These are phyloP conservation scores for Himalopsyche kuldschensis DNA, from an alignment of 2,888 invertebrate genomes.

Conservation along the genomic window DNA sequence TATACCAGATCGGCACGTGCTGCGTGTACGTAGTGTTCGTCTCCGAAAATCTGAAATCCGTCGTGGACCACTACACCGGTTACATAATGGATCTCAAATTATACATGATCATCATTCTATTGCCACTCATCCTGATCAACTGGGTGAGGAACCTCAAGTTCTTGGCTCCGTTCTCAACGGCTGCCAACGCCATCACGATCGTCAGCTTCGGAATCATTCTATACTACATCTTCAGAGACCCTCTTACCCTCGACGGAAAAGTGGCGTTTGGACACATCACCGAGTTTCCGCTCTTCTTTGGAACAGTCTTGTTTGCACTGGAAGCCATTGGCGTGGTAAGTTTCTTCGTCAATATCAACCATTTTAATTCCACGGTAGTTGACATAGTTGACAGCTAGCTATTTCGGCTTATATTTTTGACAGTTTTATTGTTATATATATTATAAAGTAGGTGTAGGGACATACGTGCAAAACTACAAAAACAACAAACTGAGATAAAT, in stretches of 20 bases:
- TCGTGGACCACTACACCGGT: slow-evolving; percentile 70
- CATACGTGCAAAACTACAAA: too few species aligned
- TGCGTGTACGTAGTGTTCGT: slow-evolving; percentile 97
- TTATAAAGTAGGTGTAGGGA: too few species aligned
- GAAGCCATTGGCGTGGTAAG: slow-evolving; percentile 92
- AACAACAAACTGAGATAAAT: too few species aligned
- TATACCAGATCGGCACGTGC: slow-evolving; percentile 94
- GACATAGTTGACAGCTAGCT: too few species aligned
- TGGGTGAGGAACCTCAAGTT: slow-evolving; percentile 83
- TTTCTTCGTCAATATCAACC: slow-evolving; percentile 38
- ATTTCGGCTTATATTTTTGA: too few species aligned
- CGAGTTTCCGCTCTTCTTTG: slow-evolving; percentile 89
- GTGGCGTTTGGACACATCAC: slow-evolving; percentile 65
- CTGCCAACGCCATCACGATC: slow-evolving; percentile 85
- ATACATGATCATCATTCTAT: slow-evolving; percentile 72
- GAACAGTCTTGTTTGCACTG: slow-evolving; percentile 92
- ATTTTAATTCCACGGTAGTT: too few species aligned
- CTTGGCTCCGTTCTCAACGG: slow-evolving; percentile 85
- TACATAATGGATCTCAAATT: slow-evolving; percentile 50
- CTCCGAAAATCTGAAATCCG: slow-evolving; percentile 77
- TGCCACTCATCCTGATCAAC: slow-evolving; percentile 78
- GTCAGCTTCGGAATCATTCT: slow-evolving; percentile 83
- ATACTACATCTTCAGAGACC: slow-evolving; percentile 78
- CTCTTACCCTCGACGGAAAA: slow-evolving; percentile 65
- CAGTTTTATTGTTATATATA: too few species aligned